phyloP scores from a whole-genome alignment of 2,113 vertebrate species.

The Hemibagrus wyckioides region DNA sequence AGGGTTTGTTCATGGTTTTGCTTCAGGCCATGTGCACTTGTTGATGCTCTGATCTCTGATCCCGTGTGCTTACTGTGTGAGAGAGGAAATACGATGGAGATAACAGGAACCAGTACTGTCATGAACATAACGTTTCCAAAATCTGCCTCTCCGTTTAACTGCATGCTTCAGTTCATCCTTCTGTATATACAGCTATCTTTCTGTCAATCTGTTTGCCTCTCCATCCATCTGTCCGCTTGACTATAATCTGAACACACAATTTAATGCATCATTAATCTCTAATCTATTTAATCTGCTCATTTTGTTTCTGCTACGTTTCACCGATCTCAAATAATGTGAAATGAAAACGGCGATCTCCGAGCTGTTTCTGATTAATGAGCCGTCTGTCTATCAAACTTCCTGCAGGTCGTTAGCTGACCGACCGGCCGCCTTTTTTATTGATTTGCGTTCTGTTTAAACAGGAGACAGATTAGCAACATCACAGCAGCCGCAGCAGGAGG shows the following conservation, averaged over 20 bases:
- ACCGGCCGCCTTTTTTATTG: conserved; percentile 54
- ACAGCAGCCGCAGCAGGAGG: not conserved
- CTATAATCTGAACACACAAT: not conserved
- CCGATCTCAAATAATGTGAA: too few relatives aligned
- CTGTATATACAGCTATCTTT: too few relatives aligned
- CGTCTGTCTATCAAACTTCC: conserved; percentile 49
- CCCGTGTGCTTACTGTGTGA: not conserved
- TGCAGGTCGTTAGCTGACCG: conserved; percentile 59
- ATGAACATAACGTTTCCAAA: not conserved
- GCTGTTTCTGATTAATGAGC: conserved; percentile 52
- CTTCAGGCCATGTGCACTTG: not conserved
- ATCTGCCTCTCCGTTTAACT: not conserved
- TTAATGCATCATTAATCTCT: not conserved
- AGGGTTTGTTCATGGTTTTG: not conserved
- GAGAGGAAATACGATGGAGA: not conserved
- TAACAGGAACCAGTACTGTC: not conserved
- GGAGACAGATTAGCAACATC: not conserved
- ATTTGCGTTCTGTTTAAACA: not conserved
- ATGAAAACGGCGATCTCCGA: not conserved
- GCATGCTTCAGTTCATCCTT: not conserved
- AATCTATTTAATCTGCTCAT: not conserved
- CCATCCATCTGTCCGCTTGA: not conserved
- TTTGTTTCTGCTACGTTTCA: not conserved
- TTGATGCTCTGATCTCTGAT: not conserved
- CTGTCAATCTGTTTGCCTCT: not conserved